Evolutionary conservation across 2,797 vertebrate species (phyloP).

Genomic region (Notoglanidium macrostoma): DNA sequence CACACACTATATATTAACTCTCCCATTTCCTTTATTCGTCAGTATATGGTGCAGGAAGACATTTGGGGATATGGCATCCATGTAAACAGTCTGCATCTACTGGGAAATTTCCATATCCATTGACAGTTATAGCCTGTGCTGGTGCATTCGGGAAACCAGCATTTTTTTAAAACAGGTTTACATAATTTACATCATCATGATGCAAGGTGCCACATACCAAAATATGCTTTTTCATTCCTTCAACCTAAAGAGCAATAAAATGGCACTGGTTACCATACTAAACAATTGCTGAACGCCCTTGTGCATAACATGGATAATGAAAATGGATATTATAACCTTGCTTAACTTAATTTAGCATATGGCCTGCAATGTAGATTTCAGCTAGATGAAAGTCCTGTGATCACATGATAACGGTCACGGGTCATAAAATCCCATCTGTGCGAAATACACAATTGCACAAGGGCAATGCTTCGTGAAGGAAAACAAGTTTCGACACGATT

Average conservation of each 20-base stretch:
- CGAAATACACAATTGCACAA: slow-evolving; percentile 13
- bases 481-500: slow-evolving; percentile 6
- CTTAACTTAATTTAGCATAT: not conserved
- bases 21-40: not conserved
- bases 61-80: not conserved
- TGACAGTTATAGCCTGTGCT: not conserved
- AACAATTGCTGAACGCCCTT: not conserved
- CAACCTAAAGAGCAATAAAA: too few species aligned
- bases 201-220: not conserved
- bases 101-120: not conserved
- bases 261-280: not conserved
- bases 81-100: not conserved
- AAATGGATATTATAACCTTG: not conserved
- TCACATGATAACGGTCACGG: slow-evolving; percentile 26
- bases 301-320: not conserved
- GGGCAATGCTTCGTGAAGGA: slow-evolving; percentile 2
- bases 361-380: slow-evolving; percentile 19
- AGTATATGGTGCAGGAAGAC: not conserved
- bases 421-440: slow-evolving; percentile 24
- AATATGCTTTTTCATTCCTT: too few species aligned
- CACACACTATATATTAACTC: not conserved
- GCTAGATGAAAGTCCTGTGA: slow-evolving; percentile 2
- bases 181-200: not conserved
- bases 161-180: not conserved
- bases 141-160: not conserved